A percentile compares a stretch with the other conserved stretches of the same genome.
Evolutionary conservation across 2,888 invertebrate genomes (phyloP).

Genomic region (Lasioglossum zephyrum): DNA sequence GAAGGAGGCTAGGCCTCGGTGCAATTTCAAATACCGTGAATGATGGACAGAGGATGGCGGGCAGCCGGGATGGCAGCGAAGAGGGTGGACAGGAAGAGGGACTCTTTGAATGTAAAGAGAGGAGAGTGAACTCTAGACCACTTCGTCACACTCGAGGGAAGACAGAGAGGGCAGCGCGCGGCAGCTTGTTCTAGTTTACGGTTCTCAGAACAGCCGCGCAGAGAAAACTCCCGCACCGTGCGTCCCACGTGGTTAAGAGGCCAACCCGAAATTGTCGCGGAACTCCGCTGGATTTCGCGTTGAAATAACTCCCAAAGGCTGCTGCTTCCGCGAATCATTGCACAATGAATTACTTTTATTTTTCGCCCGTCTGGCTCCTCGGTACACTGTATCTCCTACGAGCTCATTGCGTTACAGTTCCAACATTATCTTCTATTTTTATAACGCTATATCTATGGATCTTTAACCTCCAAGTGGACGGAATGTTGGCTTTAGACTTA

Average conservation of each 20-base stretch:
- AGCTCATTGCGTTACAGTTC: background rate
- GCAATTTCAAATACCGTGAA: conserved; percentile 50
- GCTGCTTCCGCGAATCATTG: conserved; percentile 11
- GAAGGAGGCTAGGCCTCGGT: conserved; percentile 11
- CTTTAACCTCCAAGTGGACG: background rate
- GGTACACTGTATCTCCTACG: background rate
- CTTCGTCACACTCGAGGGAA: conserved; percentile 77
- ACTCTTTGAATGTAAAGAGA: conserved; percentile 62
- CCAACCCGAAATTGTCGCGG: conserved; percentile 63
- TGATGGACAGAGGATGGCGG: background rate
- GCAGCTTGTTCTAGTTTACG: conserved; percentile 79
- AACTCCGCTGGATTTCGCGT: conserved; percentile 50
- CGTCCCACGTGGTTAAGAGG: conserved; percentile 65
- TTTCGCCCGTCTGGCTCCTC: background rate
- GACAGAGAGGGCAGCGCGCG: conserved; percentile 67
- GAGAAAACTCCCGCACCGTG: conserved; percentile 57
- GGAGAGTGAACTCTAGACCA: conserved; percentile 71
- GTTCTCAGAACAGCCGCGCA: conserved; percentile 71
- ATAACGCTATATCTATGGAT: background rate
- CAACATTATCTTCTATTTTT: background rate
- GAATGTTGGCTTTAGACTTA: background rate
- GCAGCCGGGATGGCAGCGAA: background rate
- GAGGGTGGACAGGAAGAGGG: conserved; percentile 49
- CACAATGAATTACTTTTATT: background rate
- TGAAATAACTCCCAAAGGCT: conserved; percentile 51